Evolutionary conservation across 2,113 vertebrate species (phyloP).

Genomic region (Xiphophorus maculatus): DNA sequence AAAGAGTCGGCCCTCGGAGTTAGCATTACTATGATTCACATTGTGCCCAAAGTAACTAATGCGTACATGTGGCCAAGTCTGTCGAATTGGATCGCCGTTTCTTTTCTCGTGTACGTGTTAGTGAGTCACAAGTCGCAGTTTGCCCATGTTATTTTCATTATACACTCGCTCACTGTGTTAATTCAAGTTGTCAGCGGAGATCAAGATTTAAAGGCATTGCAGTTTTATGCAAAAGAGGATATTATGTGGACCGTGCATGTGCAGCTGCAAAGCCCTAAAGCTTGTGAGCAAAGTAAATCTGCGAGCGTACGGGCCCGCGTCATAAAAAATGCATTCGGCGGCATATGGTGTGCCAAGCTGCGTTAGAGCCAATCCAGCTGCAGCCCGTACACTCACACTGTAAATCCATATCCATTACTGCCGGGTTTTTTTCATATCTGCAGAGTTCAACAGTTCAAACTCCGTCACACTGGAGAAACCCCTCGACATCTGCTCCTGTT

Average conservation of each 20-base stretch:
- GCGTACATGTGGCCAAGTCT: conserved; percentile 40
- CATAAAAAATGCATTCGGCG: conserved; percentile 66
- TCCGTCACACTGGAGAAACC: conserved; percentile 56
- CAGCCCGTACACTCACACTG: conserved; percentile 38
- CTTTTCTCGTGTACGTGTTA: conserved; percentile 7
- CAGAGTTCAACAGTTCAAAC: conserved; percentile 73
- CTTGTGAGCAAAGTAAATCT: conserved; percentile 11
- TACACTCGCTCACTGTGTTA: not conserved
- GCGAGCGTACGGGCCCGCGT: conserved; percentile 26
- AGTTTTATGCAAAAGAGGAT: not conserved
- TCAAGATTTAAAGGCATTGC: conserved; percentile 1
- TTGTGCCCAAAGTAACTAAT: conserved; percentile 31
- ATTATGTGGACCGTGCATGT: conserved; percentile 5
- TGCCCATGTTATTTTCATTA: not conserved
- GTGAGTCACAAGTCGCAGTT: conserved; percentile 32
- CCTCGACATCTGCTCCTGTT: conserved; percentile 72
- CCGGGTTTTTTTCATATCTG: conserved; percentile 31
- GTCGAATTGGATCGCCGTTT: conserved; percentile 28
- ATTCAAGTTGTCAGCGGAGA: not conserved
- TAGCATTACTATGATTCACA: conserved; percentile 38
- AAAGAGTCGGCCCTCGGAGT: conserved; percentile 21
- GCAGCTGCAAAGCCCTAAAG: conserved; percentile 24
- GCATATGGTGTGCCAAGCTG: conserved; percentile 65
- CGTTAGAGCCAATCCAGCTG: conserved; percentile 29
- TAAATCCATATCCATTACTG: conserved; percentile 74